Evolutionary conservation across 1,140 invertebrate genomes (phyloP), one percentile per base, ranked within the genome.

Genomic region (Cydia fagiglandana): DNA sequence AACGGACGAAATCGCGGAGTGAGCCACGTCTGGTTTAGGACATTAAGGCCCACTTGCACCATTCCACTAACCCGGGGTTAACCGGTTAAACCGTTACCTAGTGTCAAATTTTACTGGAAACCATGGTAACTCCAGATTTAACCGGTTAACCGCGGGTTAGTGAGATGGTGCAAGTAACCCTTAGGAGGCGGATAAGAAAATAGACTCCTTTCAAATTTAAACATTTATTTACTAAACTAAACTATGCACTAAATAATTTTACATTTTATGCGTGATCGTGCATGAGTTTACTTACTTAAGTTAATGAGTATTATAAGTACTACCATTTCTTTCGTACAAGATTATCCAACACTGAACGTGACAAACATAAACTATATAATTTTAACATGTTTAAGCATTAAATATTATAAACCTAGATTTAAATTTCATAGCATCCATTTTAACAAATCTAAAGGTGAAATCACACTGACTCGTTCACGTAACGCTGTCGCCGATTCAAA

Each of bases 251-350:
- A 24, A 20, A 53, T 83, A 82, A 80, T 87, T 75, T 75, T n/a
- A 80, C 80, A 81, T 75, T 73, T 80, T 83, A 82, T 77, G 80
- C 84, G 83, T 87, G 81, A 84, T 85, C 83, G 85, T 84, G 81
- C 84, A 76, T 81, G 75, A 78, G 82, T 80, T 73, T 73, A 76
- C 84, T 86, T 86, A 88, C 84, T 86, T 86, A 88, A n/a, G 79
- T 68, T 90, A 89, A 87, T 91, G 88, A 91, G 88, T 91, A 91
- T 91, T 91, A 84, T 74, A 81, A 85, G 90, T 91, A 91, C 89
- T 86, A 88, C 68, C 76, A 75, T 82, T 77, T 78, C 76, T 78
- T 83, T 81, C 76, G 76, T 77, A 76, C 74, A 34, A 80, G 15
- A 79, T 28, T 78, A 80, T 73, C 75, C 80, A 85, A 90, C 87